Conservation (phyloP, 1,140 invertebrate genomes). For the Neodiprion pinetum region DNA sequence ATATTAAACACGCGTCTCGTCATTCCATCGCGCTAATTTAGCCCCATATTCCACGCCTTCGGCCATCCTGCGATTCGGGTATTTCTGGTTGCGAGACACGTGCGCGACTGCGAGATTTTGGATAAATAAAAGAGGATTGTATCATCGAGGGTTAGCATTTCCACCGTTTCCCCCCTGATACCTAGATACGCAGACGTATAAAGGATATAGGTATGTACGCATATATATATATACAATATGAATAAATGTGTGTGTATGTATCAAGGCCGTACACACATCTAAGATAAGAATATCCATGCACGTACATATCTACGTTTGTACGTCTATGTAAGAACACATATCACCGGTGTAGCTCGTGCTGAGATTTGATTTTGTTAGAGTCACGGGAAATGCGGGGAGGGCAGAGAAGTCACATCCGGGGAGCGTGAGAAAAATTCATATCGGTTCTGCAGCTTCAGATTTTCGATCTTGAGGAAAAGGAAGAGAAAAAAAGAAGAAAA, state of each 20-base stretch:
- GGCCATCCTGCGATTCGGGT: neutral
- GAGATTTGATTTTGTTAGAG: slow-evolving; percentile 1
- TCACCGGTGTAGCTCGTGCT: neutral
- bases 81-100: slow-evolving; percentile 7
- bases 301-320: too few species aligned
- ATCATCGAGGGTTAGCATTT: slow-evolving; percentile 8
- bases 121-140: slow-evolving; percentile 16
- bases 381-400: neutral
- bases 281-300: too few species aligned
- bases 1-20: too few species aligned
- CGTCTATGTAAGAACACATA: neutral
- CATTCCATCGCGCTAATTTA: too few species aligned
- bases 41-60: neutral
- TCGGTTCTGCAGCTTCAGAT: neutral
- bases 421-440: slow-evolving; percentile 11
- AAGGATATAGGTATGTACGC: too few species aligned
- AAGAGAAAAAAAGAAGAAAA: neutral
- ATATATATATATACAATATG: too few species aligned
- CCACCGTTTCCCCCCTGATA: too few species aligned
- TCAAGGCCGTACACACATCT: too few species aligned
- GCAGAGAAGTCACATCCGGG: neutral
- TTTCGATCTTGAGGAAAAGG: neutral
- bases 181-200: too few species aligned
- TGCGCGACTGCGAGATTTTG: neutral
- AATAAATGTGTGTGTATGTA: too few species aligned